Base-by-base conservation (phyloP, 2,113 vertebrate genomes). In the Salvelinus sp. region DNA sequence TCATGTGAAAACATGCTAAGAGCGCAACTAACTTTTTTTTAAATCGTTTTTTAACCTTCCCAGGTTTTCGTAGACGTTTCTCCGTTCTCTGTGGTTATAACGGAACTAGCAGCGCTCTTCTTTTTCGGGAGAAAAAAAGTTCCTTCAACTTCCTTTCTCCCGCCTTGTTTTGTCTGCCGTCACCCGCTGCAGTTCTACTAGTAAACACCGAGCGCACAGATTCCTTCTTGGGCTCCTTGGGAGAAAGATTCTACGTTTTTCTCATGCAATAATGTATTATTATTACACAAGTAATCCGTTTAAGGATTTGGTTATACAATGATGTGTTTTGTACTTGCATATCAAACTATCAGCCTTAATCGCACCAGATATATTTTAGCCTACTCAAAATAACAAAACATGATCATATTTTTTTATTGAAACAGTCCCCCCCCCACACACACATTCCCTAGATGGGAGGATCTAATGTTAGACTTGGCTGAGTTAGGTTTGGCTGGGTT, bases 131-230 rank as follows among this genome's bases (percentile, higher is more conserved):
- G 72, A 48, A 27, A 66, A 80, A 79, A 71, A 90, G 90, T 68
- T 88, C 91, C 66, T 83, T 25, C 79, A 81, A 91, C 89, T 92
- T 93, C 91, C 92, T 77, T 67, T 85, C 87, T 83, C 74, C 75
- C 79, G 30, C 81, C 69, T 79, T 44, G 38, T 7, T 2, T 54
- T 54, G 50, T 14, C 50, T 54, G 48, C 48, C 48, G 71, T 65
- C 70, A 44, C 76, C 68, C 3, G 3, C 1, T 85, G 89, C 82
- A 92, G 78, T 91, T 78, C 86, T 63, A 0, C 0, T 16, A 76
- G 13, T 76, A 47, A 30, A 87, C 91, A 68, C 90, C 87, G 58
- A 44, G 77, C 63, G 22, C 27, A 18, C 4, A 16, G 30, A 62
- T 25, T n/a, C 20, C 50, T 18, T 22, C 63, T 4, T 73, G 63